Evolutionary conservation across 1,140 invertebrate species (phyloP).

Genomic region (Saccostrea echinata): DNA sequence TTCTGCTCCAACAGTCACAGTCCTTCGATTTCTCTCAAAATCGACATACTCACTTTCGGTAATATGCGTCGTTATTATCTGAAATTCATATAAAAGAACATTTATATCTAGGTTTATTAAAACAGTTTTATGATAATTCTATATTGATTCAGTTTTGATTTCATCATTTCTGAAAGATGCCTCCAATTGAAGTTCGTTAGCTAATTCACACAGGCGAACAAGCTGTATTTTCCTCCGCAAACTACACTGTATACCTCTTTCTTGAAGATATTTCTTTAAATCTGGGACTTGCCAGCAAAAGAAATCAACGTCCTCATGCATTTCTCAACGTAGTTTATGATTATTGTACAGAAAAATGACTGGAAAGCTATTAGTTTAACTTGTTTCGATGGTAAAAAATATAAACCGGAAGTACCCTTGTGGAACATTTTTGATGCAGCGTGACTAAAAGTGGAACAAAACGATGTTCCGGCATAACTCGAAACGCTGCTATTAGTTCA

Average conservation of each 20-base stretch:
- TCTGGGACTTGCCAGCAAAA: conserved; percentile 14
- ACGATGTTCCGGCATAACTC: not conserved
- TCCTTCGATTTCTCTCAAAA: conserved; percentile 2
- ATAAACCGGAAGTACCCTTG: too few species aligned
- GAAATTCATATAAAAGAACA: not conserved
- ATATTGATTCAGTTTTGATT: not conserved
- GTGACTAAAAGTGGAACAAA: conserved; percentile 1
- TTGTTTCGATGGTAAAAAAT: too few species aligned
- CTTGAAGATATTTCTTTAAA: conserved; percentile 32
- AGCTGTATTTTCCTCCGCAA: not conserved
- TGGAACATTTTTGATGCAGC: too few species aligned
- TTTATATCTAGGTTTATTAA: not conserved
- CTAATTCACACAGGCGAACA: conserved; percentile 21
- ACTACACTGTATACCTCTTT: conserved; percentile 23
- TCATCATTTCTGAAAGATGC: not conserved
- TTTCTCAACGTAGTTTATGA: not conserved
- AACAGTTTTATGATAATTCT: too few species aligned
- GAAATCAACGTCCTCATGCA: not conserved
- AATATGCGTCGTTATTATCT: not conserved
- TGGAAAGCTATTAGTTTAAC: too few species aligned
- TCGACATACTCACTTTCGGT: not conserved
- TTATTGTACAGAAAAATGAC: too few species aligned
- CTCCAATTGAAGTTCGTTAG: conserved; percentile 1
- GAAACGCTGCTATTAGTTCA: not conserved
- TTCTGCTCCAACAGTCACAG: conserved; percentile 1